A percentile compares a stretch with the other conserved stretches of the same genome.
phyloP scores from a whole-genome alignment of 2,888 invertebrate species.

The Scaptodrosophila latifasciaeformis region DNA sequence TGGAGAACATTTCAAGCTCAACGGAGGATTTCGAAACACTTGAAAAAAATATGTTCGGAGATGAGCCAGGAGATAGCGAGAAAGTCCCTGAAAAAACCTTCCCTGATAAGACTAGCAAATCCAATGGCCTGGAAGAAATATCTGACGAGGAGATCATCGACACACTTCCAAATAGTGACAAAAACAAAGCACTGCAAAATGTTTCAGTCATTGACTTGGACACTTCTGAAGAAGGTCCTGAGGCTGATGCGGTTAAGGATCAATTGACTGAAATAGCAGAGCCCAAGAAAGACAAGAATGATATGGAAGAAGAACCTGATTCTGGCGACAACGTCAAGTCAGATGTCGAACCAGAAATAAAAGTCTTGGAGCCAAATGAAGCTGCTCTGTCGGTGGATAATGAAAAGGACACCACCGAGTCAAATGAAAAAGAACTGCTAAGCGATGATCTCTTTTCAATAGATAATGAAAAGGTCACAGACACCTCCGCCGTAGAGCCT shows the following conservation, averaged over 20 bases:
- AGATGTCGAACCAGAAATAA: background rate
- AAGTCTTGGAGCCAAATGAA: background rate
- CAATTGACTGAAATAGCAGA: background rate
- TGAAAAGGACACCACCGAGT: background rate
- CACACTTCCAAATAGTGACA: background rate
- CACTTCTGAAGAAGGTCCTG: constrained; percentile 31
- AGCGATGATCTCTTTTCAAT: background rate
- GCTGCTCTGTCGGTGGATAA: no score
- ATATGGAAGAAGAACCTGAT: background rate
- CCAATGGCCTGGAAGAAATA: constrained; percentile 35
- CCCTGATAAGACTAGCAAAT: background rate
- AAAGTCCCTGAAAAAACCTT: background rate
- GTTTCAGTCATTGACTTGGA: constrained; percentile 40
- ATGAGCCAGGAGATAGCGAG: background rate
- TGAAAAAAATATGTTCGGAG: no score
- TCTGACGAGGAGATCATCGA: constrained; percentile 21
- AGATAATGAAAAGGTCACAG: background rate
- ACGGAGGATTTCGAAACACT: constrained; percentile 42
- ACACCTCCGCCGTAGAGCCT: background rate
- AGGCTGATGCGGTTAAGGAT: background rate
- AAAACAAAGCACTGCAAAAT: background rate
- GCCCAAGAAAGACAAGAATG: background rate
- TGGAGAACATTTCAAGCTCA: constrained; percentile 48
- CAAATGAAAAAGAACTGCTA: background rate
- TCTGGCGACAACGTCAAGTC: background rate